Evolutionary conservation across 2,888 invertebrate species (phyloP), one percentile per base, ranked within the genome.

Genomic region (Pseudoips prasinana): DNA sequence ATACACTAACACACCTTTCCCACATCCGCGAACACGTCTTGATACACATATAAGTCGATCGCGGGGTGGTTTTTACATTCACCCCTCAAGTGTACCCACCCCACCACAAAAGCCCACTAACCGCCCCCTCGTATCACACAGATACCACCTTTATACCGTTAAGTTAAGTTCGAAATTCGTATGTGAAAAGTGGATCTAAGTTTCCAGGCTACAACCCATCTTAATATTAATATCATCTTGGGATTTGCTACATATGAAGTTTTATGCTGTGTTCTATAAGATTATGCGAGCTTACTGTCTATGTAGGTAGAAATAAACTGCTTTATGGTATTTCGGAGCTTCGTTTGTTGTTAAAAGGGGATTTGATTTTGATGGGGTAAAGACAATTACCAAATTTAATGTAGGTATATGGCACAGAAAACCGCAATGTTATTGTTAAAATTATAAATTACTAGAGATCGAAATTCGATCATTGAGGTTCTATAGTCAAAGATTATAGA

Each of bases 21-120:
- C 39, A 11, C 20, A 36, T 46, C 43, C 39, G 19, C 65, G 60
- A 39, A 35, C 58, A 57, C 75, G 84, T 86, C 86, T 87, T 87
- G 83, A 85, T 84, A 86, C 84, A 85, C 77, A 82, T 83, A 87
- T 85, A 87, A 87, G 87, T 87, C 86, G 87, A 87, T 87, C 84
- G 84, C 81, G 82, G 79, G 87, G 88, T 84, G 85, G 84, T 84
- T 84, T 82, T 87, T 86, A 80, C 87, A 85, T 81, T 86, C 80
- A 56, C 83, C 78, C 87, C 80, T 63, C 79, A 83, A 79, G 86
- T 73, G 66, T 65, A 79, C 81, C 64, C 83, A 77, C 58, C 60
- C 82, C 53, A 53, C 56, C 57, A 53, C 60, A 60, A 40, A 29
- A 22, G 42, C 35, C 52, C 44, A 33, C 46, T 48, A 53, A 50